Conservation (phyloP, 2,113 vertebrate genomes). For the Arenaria interpres region DNA sequence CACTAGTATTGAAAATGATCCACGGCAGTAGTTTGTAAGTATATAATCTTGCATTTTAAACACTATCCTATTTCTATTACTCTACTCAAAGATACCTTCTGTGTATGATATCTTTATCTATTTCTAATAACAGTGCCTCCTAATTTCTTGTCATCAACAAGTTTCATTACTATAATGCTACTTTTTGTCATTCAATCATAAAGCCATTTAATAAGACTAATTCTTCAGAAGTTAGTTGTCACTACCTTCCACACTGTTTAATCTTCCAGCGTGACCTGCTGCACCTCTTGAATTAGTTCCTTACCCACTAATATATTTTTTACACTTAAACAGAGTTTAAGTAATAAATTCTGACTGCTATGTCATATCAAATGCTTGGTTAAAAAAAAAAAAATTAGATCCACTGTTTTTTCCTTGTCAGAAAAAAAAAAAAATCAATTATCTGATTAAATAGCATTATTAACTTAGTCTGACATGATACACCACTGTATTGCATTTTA, state of each 20-base stretch:
- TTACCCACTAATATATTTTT: not conserved
- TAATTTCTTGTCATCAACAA: not conserved
- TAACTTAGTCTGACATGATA: not conserved
- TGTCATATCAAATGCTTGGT: not conserved
- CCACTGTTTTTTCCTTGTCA: not conserved
- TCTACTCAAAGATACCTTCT: not conserved
- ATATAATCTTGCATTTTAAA: not conserved
- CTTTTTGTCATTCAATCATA: not conserved
- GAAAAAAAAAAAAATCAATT: slow-evolving; percentile 27
- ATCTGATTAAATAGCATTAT: not conserved
- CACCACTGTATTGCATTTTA: not conserved
- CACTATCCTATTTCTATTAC: not conserved
- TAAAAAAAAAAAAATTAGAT: not conserved
- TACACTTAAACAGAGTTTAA: not conserved
- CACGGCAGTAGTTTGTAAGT: not conserved
- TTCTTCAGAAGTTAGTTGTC: not conserved
- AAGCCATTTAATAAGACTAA: not conserved
- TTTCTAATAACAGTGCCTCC: not conserved
- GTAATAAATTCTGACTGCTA: not conserved
- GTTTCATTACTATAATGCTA: not conserved
- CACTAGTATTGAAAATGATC: not conserved
- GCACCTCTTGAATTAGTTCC: not conserved
- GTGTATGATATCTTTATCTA: not conserved
- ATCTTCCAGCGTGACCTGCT: not conserved
- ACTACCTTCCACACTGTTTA: not conserved